Base-by-base conservation (phyloP, 1,140 invertebrate genomes). In the Bombus ignitus region DNA sequence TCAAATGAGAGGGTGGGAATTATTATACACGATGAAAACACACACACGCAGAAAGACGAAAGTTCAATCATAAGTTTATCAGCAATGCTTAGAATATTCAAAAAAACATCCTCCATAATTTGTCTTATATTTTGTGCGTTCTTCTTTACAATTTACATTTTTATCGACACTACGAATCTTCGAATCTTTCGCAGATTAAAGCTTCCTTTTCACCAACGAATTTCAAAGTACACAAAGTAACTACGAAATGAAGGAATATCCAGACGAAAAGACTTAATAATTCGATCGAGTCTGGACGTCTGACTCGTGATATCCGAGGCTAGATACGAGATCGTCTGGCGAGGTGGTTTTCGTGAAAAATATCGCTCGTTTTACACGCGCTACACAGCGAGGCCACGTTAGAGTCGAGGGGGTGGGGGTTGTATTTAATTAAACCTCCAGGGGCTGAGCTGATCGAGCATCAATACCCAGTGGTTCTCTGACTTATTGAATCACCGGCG, bases 381-480 rank as follows among this genome's bases (percentile, higher is more conserved):
- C 77, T 70, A 76, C 81, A 72, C 59, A 72, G 78, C 83, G 66
- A 66, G 72, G 79, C 88, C n/a, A 77, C 88, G 85, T 57, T 82
- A 68, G 37, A 59, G 28, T 59, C 37, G 35, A 18, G 53, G 0
- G 39, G 39, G 87, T 73, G 90, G 89, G 92, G 90, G 91, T 92
- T 95, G 94, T 94, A 95, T 94, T 95, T 95, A 95, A 95, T 95
- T 95, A 95, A 94, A 94, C 92, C 94, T 93, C 90, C 89, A 89
- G 94, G 93, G 94, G 93, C 90, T 94, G 92, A 62, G 89, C 92
- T 92, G 94, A 95, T 94, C 93, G 93, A 92, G 93, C 94, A 94
- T 95, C 94, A 94, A 95, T 95, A 95, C 93, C 89, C 91, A 94
- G 91, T 87, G 94, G 92, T 92, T 94, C 94, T 94, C 94, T 85